These are phyloP conservation scores for Zosterops borbonicus DNA, from an alignment of 2,113 vertebrate species.

Conservation along the genomic window DNA sequence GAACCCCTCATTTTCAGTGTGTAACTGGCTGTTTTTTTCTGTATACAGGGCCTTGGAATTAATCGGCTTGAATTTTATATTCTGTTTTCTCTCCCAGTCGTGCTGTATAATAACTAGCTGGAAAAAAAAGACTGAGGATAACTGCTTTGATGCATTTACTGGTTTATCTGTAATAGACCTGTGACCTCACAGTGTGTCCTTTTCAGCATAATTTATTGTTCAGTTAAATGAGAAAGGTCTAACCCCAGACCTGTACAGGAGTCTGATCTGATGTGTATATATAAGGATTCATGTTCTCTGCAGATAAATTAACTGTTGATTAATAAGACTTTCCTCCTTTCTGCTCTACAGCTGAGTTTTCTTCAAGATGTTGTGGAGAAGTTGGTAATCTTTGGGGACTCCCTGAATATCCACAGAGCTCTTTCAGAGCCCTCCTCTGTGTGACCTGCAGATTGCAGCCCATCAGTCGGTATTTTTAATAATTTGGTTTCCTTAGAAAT, in stretches of 20 bases:
- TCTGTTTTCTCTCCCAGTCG: neutral
- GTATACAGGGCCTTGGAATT: neutral
- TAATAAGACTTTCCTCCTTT: neutral
- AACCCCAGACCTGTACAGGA: neutral
- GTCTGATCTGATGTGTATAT: neutral
- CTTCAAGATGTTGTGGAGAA: neutral
- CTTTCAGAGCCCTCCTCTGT: neutral
- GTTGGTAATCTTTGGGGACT: neutral
- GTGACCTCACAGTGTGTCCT: neutral
- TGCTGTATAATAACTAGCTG: neutral
- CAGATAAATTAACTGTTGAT: neutral
- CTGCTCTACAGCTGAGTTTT: neutral
- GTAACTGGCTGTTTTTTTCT: neutral
- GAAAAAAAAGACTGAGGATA: neutral
- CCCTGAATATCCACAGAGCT: rapidly evolving
- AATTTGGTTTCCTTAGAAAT: neutral
- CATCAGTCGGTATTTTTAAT: neutral
- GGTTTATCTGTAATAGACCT: neutral
- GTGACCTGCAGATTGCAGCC: neutral
- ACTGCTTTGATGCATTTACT: neutral
- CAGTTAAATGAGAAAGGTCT: neutral
- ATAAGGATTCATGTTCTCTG: neutral
- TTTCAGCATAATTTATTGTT: neutral
- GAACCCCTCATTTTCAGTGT: neutral
- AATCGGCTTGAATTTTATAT: neutral